These are phyloP conservation scores for Numenius phaeopus DNA, from an alignment of 2,797 vertebrate genomes.

Conservation along the genomic window DNA sequence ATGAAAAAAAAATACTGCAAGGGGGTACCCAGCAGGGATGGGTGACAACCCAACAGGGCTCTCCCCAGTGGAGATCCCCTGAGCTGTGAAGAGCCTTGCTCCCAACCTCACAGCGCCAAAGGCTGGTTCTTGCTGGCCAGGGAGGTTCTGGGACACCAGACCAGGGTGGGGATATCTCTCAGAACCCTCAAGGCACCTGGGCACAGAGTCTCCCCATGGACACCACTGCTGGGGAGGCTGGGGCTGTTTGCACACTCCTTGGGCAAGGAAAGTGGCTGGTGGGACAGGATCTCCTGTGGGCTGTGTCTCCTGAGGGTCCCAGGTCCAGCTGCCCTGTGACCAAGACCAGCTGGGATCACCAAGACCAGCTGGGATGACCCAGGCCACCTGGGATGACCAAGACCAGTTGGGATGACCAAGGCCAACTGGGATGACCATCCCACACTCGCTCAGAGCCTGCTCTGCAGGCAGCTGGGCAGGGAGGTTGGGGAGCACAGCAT, in stretches of 20 bases:
- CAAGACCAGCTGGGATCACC: background rate
- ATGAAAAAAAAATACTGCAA: background rate
- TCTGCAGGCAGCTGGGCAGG: background rate
- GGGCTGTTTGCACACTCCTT: background rate
- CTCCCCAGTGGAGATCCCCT: background rate
- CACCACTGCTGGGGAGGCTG: background rate
- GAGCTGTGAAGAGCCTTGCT: background rate
- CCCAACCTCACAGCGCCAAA: background rate
- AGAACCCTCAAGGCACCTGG: background rate
- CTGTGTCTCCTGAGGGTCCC: background rate
- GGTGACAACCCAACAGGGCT: background rate
- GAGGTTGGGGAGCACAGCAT: background rate
- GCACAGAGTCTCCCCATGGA: no score
- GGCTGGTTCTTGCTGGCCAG: background rate
- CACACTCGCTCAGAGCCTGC: accelerated
- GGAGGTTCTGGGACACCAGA: background rate
- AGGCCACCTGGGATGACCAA: no score
- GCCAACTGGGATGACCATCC: background rate
- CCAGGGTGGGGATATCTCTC: no score
- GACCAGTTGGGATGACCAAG: background rate
- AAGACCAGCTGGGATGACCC: background rate
- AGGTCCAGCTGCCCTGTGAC: background rate
- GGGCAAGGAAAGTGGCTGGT: background rate
- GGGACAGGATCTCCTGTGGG: background rate
- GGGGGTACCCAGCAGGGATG: no score